A percentile compares a stretch with the other conserved stretches of the same genome.
Conservation (phyloP, 2,113 vertebrate genomes). For the Centropus bengalensis region DNA sequence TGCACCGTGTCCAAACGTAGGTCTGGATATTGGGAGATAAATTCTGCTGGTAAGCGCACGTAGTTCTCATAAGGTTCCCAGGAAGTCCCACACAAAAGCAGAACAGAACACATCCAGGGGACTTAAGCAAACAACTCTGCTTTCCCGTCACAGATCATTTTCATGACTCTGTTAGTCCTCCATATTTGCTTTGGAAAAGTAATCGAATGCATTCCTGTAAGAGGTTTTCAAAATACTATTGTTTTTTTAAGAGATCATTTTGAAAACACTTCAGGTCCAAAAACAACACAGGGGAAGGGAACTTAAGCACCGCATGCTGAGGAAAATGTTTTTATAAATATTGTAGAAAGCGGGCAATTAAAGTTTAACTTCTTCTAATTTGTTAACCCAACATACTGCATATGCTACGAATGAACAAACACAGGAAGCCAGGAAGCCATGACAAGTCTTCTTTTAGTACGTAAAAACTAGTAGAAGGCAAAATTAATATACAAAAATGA, state of each 20-base stretch:
- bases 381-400: background rate
- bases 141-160: background rate
- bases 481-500: background rate
- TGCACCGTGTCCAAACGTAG: background rate
- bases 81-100: rapidly evolving
- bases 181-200: background rate
- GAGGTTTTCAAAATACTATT: slow-evolving; percentile 43
- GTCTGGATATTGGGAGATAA: background rate
- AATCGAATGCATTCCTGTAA: background rate
- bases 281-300: slow-evolving; percentile 2
- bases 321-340: slow-evolving; percentile 9
- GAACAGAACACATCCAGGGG: background rate
- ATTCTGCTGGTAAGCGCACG: background rate
- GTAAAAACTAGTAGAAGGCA: background rate
- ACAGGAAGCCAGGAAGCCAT: background rate
- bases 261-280: slow-evolving; percentile 36
- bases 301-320: background rate
- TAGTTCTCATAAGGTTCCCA: background rate
- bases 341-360: slow-evolving; percentile 7
- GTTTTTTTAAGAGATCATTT: background rate
- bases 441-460: background rate
- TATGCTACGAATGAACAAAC: background rate
- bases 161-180: background rate
- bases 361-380: background rate
- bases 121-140: background rate